A percentile compares a stretch with the other conserved stretches of the same genome.
phyloP scores from a whole-genome alignment of 2,113 vertebrate species.

The Passer domesticus region DNA sequence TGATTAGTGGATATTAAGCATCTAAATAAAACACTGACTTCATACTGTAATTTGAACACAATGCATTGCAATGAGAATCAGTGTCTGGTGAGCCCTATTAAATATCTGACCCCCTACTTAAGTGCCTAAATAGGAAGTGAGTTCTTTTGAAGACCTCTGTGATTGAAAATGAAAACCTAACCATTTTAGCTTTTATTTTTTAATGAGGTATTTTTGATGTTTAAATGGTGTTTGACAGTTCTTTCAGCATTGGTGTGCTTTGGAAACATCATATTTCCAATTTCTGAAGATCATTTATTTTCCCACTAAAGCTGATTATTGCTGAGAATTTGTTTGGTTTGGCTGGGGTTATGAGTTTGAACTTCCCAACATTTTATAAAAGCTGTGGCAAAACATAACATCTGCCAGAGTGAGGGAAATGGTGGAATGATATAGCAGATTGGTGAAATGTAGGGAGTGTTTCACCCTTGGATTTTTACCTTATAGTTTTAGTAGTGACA shows the following conservation, averaged over 20 bases:
- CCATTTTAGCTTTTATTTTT: neutral
- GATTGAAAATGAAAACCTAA: neutral
- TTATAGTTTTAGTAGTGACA: neutral
- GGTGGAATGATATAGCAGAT: neutral
- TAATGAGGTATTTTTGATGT: neutral
- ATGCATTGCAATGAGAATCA: neutral
- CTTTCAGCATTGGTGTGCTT: neutral
- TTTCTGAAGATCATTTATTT: neutral
- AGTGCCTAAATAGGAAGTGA: neutral
- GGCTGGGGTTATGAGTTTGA: neutral
- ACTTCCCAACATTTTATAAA: neutral
- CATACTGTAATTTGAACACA: neutral
- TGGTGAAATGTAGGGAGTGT: neutral
- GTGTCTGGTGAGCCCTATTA: neutral
- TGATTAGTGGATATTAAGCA: neutral
- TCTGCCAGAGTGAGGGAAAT: neutral
- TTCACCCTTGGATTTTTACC: neutral
- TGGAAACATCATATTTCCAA: neutral
- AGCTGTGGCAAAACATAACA: neutral
- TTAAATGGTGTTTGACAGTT: neutral
- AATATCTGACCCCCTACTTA: neutral
- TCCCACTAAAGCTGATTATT: neutral
- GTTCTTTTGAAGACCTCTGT: neutral
- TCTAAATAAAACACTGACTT: neutral
- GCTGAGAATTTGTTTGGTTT: neutral